Conservation (phyloP, 2,888 invertebrate genomes). For the Ectemnius cavifrons region DNA sequence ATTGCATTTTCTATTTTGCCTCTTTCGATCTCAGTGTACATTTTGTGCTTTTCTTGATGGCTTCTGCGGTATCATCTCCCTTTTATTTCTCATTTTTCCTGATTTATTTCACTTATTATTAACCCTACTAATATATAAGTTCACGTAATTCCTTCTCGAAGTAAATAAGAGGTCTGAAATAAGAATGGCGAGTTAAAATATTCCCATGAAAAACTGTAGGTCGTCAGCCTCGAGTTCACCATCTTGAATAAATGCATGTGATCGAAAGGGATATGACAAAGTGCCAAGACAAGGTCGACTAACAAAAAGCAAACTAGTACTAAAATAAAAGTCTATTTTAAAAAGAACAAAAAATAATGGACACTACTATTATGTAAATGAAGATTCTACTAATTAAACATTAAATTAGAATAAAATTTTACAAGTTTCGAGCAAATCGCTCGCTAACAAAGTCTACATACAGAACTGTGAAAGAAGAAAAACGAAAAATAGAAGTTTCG, state of each 20-base stretch:
- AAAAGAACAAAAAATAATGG: too few species aligned
- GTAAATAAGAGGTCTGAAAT: neutral
- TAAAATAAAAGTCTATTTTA: too few species aligned
- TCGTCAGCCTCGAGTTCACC: slow-evolving; percentile 2
- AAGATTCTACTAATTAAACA: too few species aligned
- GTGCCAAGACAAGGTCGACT: neutral
- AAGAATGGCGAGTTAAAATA: neutral
- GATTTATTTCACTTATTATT: slow-evolving; percentile 12
- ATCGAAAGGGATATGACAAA: neutral
- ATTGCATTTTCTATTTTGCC: too few species aligned
- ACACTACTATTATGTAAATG: too few species aligned
- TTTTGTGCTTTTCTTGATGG: neutral
- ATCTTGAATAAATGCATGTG: neutral
- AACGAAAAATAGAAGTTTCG: neutral
- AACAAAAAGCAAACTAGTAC: too few species aligned
- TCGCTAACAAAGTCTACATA: neutral
- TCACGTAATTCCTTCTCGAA: neutral
- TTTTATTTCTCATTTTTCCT: slow-evolving; percentile 6
- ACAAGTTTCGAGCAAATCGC: slow-evolving; percentile 4
- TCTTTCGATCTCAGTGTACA: neutral
- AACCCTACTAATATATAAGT: slow-evolving; percentile 22
- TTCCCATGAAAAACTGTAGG: neutral
- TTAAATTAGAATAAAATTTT: too few species aligned
- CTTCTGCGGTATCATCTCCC: neutral
- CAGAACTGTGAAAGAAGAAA: neutral